Percentiles rank a stretch among this genome's conserved stretches.
Conservation (phyloP, 2,888 invertebrate species). For the Xylota sylvarum region DNA sequence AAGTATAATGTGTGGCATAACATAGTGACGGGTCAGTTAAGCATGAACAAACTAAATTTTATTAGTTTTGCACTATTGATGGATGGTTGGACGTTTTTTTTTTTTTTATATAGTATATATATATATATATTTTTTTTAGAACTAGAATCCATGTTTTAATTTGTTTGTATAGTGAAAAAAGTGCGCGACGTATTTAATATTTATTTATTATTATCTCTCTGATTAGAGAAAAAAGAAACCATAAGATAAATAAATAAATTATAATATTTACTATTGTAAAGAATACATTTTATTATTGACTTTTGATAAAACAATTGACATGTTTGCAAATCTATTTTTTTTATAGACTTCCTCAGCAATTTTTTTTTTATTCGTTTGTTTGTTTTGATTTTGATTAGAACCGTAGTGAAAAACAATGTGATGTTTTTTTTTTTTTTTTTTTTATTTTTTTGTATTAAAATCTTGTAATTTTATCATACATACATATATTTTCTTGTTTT, state of each 20-base stretch:
- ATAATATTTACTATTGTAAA: constrained; percentile 77
- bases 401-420: constrained; percentile 61
- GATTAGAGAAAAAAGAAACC: constrained; percentile 62
- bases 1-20: constrained; percentile 51
- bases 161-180: constrained; percentile 66
- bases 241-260: constrained; percentile 71
- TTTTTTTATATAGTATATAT: constrained; percentile 7
- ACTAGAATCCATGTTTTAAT: constrained; percentile 65
- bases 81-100: constrained; percentile 48
- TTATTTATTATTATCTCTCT: constrained; percentile 75
- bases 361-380: constrained; percentile 54
- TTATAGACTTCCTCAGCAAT: constrained; percentile 72
- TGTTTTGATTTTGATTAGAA: constrained; percentile 63
- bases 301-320: constrained; percentile 71
- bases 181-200: constrained; percentile 71
- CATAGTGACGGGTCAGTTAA: constrained; percentile 46
- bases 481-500: constrained; percentile 50
- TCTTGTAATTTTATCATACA: constrained; percentile 54
- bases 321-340: constrained; percentile 67
- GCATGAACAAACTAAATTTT: constrained; percentile 72
- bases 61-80: constrained; percentile 63
- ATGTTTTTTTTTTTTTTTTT: constrained; percentile 42
- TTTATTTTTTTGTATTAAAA: constrained; percentile 28
- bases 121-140: constrained; percentile 30
- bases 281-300: constrained; percentile 71